Evolutionary conservation across 2,797 vertebrate genomes (phyloP).

Genomic region (Sparidentex hasta): DNA sequence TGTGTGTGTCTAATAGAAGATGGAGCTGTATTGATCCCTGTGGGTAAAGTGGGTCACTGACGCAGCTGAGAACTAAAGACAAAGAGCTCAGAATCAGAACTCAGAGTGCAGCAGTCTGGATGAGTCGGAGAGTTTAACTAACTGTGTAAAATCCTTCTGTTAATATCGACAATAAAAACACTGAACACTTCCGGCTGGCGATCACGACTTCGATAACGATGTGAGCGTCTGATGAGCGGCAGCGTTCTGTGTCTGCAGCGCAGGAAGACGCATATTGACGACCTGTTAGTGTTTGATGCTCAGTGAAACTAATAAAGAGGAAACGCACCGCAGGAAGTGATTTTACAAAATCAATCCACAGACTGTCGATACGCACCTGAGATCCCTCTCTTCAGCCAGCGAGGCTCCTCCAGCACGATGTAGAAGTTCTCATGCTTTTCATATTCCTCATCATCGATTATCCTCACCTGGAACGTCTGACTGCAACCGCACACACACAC

Average conservation of each 20-base stretch:
- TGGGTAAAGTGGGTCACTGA: constrained; percentile 4
- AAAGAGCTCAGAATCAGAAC: not conserved
- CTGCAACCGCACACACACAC: constrained; percentile 68
- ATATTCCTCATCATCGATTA: constrained; percentile 93
- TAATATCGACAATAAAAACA: too few relatives aligned
- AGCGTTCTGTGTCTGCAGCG: too few relatives aligned
- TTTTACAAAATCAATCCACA: too few relatives aligned
- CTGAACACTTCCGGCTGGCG: too few relatives aligned
- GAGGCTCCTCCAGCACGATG: constrained; percentile 91
- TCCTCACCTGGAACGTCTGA: constrained; percentile 90
- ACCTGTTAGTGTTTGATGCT: too few relatives aligned
- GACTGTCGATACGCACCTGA: constrained; percentile 82
- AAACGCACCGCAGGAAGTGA: too few relatives aligned
- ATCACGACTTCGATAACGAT: too few relatives aligned
- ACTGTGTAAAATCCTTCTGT: not conserved
- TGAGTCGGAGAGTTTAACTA: not conserved
- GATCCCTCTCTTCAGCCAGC: constrained; percentile 93
- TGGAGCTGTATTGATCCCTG: constrained; percentile 23
- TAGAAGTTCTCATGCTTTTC: constrained; percentile 94
- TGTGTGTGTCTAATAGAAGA: constrained; percentile 6
- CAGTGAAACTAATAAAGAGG: too few relatives aligned
- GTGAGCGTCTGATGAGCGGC: too few relatives aligned
- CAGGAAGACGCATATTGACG: too few relatives aligned
- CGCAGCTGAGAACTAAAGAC: not conserved
- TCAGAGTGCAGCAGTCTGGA: not conserved